Base-by-base conservation (phyloP, 1,140 invertebrate genomes). In the Hirudo medicinalis region DNA sequence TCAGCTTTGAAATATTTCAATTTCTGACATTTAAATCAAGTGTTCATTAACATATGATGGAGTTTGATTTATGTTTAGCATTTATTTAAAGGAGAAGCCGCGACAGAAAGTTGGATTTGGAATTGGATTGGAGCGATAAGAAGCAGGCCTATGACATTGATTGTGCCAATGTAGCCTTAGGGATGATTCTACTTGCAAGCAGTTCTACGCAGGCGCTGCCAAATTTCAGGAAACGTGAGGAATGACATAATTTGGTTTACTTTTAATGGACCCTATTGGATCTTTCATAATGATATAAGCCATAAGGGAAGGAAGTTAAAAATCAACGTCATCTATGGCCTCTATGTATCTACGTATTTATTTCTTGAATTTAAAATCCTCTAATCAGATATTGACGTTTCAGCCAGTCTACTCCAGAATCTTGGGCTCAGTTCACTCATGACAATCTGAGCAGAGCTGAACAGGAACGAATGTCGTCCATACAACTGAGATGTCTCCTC, bases 111-210 rank as follows among this genome's bases (percentile, higher is more conserved):
- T 85, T 87, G 71, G 86, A 88, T 27, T 82, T 92, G 57, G 91
- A 93, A 82, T 87, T 86, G 75, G 90, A 93, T 78, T 92, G 91
- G 90, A 91, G 90, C 75, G 90, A 93, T 78, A 94, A 93, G 83
- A 85, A 86, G 69, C 87, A 90, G 79, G 86, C 90, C 4, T 88
- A 90, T 77, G 85, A 88, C 76, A 88, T 90, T 9, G 91, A 92
- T 72, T 77, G 78, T 54, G 74, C 72, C 43, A 78, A 78, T 75
- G 79, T 76, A 40, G 74, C 74, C 13, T 76, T 82, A 17, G 77
- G 67, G 82, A 83, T 69, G 77, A 78, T 53, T 78, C 80, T 74
- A 82, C 80, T 55, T 77, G 81, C 75, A 83, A 82, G 74, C 81
- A 82, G 75, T 83, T 81, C 72, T 79, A 82, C 71, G 76, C 79